Base-by-base conservation (phyloP, 2,888 invertebrate species). In the Allacma fusca region DNA sequence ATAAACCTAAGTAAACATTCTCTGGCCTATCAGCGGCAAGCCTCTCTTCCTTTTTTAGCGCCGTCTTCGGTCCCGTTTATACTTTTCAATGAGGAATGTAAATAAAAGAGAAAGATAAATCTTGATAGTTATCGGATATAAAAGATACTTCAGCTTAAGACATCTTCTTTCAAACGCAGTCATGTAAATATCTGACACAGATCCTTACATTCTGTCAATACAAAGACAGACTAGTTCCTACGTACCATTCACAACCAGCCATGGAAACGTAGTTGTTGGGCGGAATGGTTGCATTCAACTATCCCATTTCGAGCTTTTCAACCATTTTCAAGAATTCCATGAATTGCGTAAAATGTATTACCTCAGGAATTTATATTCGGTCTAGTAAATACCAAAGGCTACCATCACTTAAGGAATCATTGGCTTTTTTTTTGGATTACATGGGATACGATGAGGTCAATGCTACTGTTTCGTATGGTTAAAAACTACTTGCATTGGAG, bases 331-430 rank as follows among this genome's bases (percentile, higher is more conserved):
- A 13, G 50, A 50, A 50, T 50, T 16, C 50, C 16, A 50, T n/a
- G 50, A 50, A 50, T n/a, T 50, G 50, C 1, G 19, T 50, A 50
- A 50, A 50, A 12, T 50, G 50, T 50, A 50, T 50, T 50, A 50
- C 50, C 50, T 19, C 16, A 50, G 19, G 50, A 50, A 50, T 50
- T 50, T 16, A 50, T 50, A 19, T 50, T 50, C 50, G 9, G 19
- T n/a, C 50, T 50, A 50, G 50, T 50, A 50, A 50, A 50, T 50
- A 50, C 50, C 50, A 50, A 50, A 12, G 50, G 50, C 50, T 50
- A 50, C 19, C 59, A 5, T 62, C 62, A 24, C 23, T 23, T 62
- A 62, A 62, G 9, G n/a, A 12, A 62, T 62, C 62, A 12, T n/a
- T 62, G 62, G 19, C 9, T 62, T 62, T 24, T n/a, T n/a, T 24